Conservation (phyloP, 1,140 invertebrate species). For the Drosophila rhopaloa region DNA sequence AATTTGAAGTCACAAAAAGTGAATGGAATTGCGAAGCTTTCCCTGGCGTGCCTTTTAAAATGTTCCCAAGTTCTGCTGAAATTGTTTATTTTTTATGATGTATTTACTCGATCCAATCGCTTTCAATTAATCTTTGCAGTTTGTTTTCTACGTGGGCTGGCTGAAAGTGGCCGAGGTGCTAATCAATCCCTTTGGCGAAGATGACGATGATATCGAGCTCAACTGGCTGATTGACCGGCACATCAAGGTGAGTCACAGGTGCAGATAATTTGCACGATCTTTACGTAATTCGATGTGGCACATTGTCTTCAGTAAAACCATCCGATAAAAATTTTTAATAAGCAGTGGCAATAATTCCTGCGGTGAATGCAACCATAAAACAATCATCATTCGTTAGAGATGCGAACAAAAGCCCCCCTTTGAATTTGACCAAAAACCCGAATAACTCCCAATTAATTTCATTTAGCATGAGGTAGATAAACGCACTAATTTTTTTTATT, state of each 20-base stretch:
- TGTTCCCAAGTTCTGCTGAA: constrained; percentile 42
- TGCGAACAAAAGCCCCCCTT: constrained; percentile 8
- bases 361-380: constrained; percentile 11
- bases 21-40: constrained; percentile 52
- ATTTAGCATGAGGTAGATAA: constrained; percentile 43
- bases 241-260: constrained; percentile 89
- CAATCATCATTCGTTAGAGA: constrained; percentile 10
- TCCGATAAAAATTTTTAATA: constrained; percentile 12
- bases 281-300: constrained; percentile 14
- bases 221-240: constrained; percentile 96
- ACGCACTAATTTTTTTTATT: constrained; percentile 7
- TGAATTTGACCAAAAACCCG: constrained; percentile 42
- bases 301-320: constrained; percentile 6
- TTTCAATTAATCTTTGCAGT: constrained; percentile 87
- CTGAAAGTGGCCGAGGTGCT: constrained; percentile 96
- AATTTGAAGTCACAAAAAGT: constrained; percentile 39
- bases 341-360: constrained; percentile 10
- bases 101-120: constrained; percentile 48
- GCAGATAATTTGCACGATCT: not conserved
- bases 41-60: constrained; percentile 23
- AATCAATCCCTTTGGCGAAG: constrained; percentile 97
- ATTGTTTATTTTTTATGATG: constrained; percentile 20
- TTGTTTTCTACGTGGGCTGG: constrained; percentile 99
- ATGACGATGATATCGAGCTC: constrained; percentile 97
- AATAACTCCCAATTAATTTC: constrained; percentile 42